Evolutionary conservation across 2,113 vertebrate genomes (phyloP).

Genomic region (Alouatta palliata): DNA sequence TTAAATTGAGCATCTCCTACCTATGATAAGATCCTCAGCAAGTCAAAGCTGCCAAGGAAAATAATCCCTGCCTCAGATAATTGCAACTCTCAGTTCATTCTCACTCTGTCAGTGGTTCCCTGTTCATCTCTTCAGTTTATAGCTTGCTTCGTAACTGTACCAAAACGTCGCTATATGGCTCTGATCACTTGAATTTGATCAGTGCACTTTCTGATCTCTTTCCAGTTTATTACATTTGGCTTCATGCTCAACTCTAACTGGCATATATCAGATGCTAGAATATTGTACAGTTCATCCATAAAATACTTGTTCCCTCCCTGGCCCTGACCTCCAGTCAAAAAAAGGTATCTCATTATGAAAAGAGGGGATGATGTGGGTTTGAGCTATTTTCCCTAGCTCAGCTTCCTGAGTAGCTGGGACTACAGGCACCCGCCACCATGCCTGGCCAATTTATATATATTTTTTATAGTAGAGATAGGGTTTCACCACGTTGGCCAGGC

Average conservation of each 20-base stretch:
- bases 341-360: background rate
- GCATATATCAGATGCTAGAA: background rate
- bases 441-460: no score
- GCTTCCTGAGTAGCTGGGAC: no score
- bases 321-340: background rate
- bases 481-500: no score
- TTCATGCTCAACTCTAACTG: background rate
- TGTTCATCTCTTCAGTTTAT: background rate
- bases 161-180: background rate
- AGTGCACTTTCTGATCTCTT: background rate
- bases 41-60: background rate
- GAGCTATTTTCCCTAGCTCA: no score
- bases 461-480: no score
- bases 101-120: no score
- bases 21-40: background rate
- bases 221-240: background rate
- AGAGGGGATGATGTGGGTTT: background rate
- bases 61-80: accelerated
- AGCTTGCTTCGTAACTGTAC: no score
- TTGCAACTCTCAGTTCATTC: background rate
- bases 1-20: background rate
- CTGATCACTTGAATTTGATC: background rate
- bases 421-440: no score
- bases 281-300: accelerated
- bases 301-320: background rate